Percentiles rank a stretch among this genome's conserved stretches.
These are phyloP conservation scores for Epistrophe grossulariae DNA, from an alignment of 2,888 invertebrate genomes.

Conservation along the genomic window DNA sequence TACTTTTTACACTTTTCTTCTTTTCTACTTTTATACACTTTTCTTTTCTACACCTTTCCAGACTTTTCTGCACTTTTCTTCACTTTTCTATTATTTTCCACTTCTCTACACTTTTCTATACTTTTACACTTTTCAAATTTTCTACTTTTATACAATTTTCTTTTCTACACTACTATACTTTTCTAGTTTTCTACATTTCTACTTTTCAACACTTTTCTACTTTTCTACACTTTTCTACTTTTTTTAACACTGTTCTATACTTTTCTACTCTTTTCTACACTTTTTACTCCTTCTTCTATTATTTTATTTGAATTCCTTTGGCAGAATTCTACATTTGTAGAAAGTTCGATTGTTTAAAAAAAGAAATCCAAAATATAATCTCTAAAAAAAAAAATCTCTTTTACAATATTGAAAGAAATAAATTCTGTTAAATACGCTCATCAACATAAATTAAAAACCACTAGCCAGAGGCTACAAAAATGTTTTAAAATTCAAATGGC, in stretches of 20 bases:
- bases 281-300: not conserved
- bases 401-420: not conserved
- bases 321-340: not conserved
- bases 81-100: no score
- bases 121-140: no score
- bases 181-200: no score
- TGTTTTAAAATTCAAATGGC: constrained; percentile 16
- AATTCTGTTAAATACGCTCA: not conserved
- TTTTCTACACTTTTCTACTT: no score
- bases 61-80: no score
- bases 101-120: no score
- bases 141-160: not conserved
- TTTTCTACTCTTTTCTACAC: not conserved
- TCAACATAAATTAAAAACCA: constrained; percentile 14
- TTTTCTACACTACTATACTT: no score
- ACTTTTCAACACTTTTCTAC: no score
- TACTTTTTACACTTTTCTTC: no score
- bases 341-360: not conserved
- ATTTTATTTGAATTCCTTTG: not conserved
- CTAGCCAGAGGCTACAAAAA: constrained; percentile 31
- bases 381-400: not conserved
- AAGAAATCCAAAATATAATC: not conserved
- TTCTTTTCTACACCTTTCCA: no score
- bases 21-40: no score
- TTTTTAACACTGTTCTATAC: not conserved